Evolutionary conservation across 2,797 vertebrate genomes (phyloP).

Genomic region (Falco rusticolus): DNA sequence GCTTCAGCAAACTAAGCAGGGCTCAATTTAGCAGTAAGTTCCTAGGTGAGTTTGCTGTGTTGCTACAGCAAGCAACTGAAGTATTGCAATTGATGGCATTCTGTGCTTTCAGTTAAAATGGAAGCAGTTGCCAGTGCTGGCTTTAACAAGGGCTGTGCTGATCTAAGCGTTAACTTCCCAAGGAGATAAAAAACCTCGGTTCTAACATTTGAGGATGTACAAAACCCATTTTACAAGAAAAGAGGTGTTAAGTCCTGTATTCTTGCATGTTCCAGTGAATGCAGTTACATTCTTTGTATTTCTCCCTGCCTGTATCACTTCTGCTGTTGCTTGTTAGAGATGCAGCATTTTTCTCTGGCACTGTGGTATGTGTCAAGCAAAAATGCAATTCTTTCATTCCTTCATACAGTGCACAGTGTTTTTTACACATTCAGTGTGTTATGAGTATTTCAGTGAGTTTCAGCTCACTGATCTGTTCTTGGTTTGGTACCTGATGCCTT

Average conservation of each 20-base stretch:
- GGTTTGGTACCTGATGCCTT: background rate
- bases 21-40: background rate
- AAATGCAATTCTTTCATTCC: background rate
- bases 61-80: background rate
- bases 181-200: background rate
- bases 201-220: background rate
- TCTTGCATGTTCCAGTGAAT: background rate
- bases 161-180: background rate
- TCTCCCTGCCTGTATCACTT: background rate
- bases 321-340: background rate
- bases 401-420: background rate
- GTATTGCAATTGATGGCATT: background rate
- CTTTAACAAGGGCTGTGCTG: background rate
- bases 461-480: background rate
- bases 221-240: background rate
- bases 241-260: background rate
- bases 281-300: background rate
- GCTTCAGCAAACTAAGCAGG: background rate
- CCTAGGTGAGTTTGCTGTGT: background rate
- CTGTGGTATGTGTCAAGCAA: background rate
- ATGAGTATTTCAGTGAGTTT: background rate
- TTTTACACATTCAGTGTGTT: background rate
- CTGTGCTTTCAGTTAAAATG: rapidly evolving
- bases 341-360: background rate
- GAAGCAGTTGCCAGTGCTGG: background rate